These are phyloP conservation scores for Pollenia labialis DNA, from an alignment of 2,888 invertebrate species.

Conservation along the genomic window DNA sequence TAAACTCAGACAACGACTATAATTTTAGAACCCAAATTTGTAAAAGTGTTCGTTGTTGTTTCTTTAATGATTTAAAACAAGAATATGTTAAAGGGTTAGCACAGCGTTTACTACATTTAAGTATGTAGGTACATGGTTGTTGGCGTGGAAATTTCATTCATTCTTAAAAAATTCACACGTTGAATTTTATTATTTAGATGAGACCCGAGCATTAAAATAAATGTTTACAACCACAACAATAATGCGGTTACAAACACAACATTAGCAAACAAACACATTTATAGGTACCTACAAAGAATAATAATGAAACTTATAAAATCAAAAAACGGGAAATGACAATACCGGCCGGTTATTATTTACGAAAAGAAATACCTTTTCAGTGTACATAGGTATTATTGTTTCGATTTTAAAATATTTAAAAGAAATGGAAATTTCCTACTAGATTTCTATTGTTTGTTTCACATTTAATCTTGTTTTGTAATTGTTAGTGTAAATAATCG, in stretches of 20 bases:
- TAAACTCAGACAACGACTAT: too few relatives aligned
- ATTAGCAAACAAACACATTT: neutral
- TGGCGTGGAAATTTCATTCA: constrained; percentile 55
- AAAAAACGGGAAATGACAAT: neutral
- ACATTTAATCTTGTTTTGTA: constrained; percentile 8
- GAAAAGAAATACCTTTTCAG: neutral
- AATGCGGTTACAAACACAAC: neutral
- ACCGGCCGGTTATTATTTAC: constrained; percentile 46
- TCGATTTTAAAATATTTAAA: neutral
- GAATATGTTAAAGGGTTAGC: neutral
- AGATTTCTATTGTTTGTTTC: neutral
- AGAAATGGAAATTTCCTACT: neutral
- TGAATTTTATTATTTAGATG: neutral
- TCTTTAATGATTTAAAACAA: too few relatives aligned
- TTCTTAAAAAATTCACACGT: constrained; percentile 37
- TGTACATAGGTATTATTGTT: neutral
- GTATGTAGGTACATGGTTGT: neutral
- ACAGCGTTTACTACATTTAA: too few relatives aligned
- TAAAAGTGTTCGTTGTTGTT: neutral
- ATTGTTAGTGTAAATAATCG: neutral
- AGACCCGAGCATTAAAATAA: neutral
- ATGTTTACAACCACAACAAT: constrained; percentile 21
- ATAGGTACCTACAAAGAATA: neutral
- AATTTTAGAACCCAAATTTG: neutral
- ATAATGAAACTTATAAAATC: constrained; percentile 5